Base-by-base conservation (phyloP, 1,140 invertebrate genomes). In the Drosophila prosaltans region DNA sequence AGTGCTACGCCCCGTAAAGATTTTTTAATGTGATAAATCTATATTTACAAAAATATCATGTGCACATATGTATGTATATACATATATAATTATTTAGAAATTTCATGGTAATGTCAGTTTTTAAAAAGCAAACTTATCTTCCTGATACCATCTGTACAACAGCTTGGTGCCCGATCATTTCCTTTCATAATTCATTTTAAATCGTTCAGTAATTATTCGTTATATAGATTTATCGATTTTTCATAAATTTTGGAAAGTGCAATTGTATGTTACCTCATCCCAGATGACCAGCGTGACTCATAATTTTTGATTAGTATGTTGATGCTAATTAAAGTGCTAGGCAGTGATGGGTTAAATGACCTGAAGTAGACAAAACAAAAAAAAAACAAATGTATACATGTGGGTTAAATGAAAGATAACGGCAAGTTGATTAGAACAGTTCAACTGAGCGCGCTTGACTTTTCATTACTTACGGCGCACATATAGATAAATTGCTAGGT, bases 291-390 rank as follows among this genome's bases (percentile, higher is more conserved):
- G 7, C 41, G 45, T n/a, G 41, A 59, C 57, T 58, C 51, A 36
- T 73, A 55, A 51, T 62, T 68, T 66, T 39, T 68, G 71, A 64
- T 86, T 86, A 86, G 83, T 79, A 77, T 67, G 48, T 26, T 41
- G 16, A 67, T 86, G 82, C 62, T 86, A 86, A 86, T 79, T 78
- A 80, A 67, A 80, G 83, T 86, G 67, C 21, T 24, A 36, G 58
- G 39, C 54, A 54, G 54, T 40, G 32, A 28, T 59, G 79, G 41
- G 83, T 88, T 88, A 88, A 86, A 86, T 86, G 82, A 88, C 83
- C 82, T 79, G 76, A 59, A 39, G 36, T 40, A 24, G 21, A 1
- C 28, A 48, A 48, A 16, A n/a, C n/a, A 26, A 16, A 48, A 21
- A 16, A 9, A 26, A 8, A 8, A 51, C 3, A 36, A 36, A 6